Base-by-base conservation (phyloP, 2,888 invertebrate genomes). In the Ormyrus pomaceus region DNA sequence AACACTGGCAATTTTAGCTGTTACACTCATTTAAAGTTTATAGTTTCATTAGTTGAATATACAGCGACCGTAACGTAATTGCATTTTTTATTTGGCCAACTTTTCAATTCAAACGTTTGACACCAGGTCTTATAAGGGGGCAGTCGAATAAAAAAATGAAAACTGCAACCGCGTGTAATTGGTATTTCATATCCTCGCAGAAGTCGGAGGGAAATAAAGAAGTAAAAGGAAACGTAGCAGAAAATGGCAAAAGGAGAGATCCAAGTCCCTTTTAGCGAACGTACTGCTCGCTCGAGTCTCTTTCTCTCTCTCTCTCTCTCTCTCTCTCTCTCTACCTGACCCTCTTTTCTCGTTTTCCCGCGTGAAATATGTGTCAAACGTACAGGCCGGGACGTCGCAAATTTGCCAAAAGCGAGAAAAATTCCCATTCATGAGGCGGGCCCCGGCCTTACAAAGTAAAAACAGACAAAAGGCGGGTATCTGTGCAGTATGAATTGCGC, bases 331-430 rank as follows among this genome's bases (percentile, higher is more conserved):
- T 13, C 13, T 13, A 3, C 2, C 34, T 61, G 13, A 11, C 51
- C 71, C 50, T 61, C 55, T 55, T 72, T 53, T 64, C 55, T 64
- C 62, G 53, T 48, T 53, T 46, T 62, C 62, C 34, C 7, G 72
- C 46, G 13, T 64, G 64, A 72, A 72, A 72, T 72, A 72, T 55
- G 62, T 64, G 62, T 62, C 64, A 55, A 64, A 53, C 72, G 19
- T 55, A 55, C 46, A 69, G 13, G 34, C 34, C 46, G 71, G 51
- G n/a, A 48, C 19, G 48, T 58, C 65, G 65, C 66, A 66, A 74
- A 74, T 72, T 72, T 65, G n/a, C 11, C n/a, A 48, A 74, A 58
- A 58, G 74, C 58, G 50, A 59, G 51, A 53, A 66, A 56, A 66
- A 58, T 58, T 46, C 48, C 19, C 55, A 56, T 50, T 65, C 65